These are phyloP conservation scores for Pseudachorutes palmiensis DNA, from an alignment of 1,140 invertebrate genomes.

Conservation along the genomic window DNA sequence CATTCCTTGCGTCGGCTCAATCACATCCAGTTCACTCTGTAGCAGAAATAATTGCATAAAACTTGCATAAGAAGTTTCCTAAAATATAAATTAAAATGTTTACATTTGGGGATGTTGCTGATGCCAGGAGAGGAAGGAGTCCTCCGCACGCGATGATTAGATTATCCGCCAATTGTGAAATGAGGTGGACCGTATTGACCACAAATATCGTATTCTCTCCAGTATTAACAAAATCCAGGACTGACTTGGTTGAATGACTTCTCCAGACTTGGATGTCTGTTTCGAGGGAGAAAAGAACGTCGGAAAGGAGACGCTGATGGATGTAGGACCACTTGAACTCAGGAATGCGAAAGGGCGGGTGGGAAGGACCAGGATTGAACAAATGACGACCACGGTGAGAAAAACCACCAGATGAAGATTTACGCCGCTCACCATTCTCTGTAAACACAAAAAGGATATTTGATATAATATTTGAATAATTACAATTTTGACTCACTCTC, in stretches of 20 bases:
- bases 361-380: conserved; percentile 89
- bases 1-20: conserved; percentile 97
- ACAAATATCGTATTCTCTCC: conserved; percentile 98
- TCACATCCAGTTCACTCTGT: conserved; percentile 94
- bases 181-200: conserved; percentile 97
- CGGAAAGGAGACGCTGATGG: conserved; percentile 90
- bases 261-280: conserved; percentile 92
- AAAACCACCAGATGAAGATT: conserved; percentile 33
- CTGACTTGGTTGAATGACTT: conserved; percentile 89
- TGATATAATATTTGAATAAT: neutral
- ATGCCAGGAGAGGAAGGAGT: conserved; percentile 87
- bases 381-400: conserved; percentile 56
- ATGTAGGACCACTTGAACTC: conserved; percentile 99
- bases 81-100: conserved; percentile 45
- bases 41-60: neutral
- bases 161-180: conserved; percentile 97
- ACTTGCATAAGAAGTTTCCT: neutral
- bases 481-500: neutral
- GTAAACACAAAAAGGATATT: neutral
- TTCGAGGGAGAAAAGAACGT: conserved; percentile 93
- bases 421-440: conserved; percentile 28
- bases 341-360: conserved; percentile 95
- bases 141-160: conserved; percentile 98
- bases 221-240: conserved; percentile 96
- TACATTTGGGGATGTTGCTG: conserved; percentile 97